Evolutionary conservation across 2,888 invertebrate species (phyloP).

Genomic region (Kryphioiulus occultus): DNA sequence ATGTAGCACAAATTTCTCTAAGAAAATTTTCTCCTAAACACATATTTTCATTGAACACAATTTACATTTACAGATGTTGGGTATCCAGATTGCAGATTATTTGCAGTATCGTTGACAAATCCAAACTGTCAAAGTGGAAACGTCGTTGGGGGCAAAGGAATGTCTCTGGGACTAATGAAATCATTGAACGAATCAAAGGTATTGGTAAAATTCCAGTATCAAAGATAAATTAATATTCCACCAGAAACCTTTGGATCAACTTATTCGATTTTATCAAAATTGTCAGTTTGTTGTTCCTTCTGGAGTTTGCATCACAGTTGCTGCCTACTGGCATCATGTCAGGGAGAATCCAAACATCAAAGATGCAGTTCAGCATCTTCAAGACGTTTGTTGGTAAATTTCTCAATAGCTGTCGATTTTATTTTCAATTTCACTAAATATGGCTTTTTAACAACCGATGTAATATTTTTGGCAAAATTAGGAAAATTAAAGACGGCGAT

Average conservation of each 20-base stretch:
- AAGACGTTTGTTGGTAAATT: constrained; percentile 27
- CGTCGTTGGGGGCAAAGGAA: constrained; percentile 80
- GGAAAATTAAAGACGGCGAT: constrained; percentile 37
- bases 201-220: not conserved
- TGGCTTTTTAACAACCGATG: no score
- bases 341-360: constrained; percentile 64
- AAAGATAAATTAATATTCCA: not conserved
- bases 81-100: not conserved
- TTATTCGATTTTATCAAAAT: not conserved
- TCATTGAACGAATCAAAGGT: not conserved
- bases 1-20: not conserved
- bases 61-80: not conserved
- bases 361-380: constrained; percentile 64
- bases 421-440: no score
- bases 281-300: constrained; percentile 69
- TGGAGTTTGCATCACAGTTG: constrained; percentile 75
- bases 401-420: not conserved
- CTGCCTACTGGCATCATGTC: constrained; percentile 71
- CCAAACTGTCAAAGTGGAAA: constrained; percentile 65
- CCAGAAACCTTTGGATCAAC: not conserved
- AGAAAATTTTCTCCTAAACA: not conserved
- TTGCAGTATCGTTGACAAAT: constrained; percentile 51
- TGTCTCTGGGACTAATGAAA: constrained; percentile 74
- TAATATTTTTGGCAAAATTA: not conserved
- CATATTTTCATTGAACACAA: not conserved